phyloP scores from a whole-genome alignment of 2,797 vertebrate genomes.

The Sandelia bainsii region DNA sequence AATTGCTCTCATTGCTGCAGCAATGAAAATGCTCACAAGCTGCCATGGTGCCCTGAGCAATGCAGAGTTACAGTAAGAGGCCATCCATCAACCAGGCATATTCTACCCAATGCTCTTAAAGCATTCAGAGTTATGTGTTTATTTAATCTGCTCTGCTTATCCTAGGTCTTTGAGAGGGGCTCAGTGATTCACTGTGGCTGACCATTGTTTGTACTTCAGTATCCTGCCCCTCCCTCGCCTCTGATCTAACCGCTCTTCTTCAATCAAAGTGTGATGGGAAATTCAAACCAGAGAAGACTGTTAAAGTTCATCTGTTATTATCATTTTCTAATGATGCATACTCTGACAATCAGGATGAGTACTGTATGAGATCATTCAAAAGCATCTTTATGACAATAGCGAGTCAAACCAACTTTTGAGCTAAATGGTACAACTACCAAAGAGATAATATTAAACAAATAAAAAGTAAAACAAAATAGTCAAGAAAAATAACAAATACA shows the following conservation, averaged over 20 bases:
- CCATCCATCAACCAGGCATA: constrained; percentile 57
- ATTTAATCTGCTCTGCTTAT: constrained; percentile 78
- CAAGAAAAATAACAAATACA: neutral
- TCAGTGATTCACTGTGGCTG: constrained; percentile 77
- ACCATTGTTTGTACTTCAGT: constrained; percentile 77
- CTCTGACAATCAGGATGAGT: constrained; percentile 33
- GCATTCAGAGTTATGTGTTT: constrained; percentile 73
- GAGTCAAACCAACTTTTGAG: neutral
- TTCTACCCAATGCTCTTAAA: constrained; percentile 69
- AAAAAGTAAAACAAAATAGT: neutral
- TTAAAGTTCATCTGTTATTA: constrained; percentile 53
- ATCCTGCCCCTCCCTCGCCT: constrained; percentile 74
- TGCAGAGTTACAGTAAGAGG: constrained; percentile 53
- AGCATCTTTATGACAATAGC: constrained; percentile 5
- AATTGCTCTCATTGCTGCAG: constrained; percentile 15
- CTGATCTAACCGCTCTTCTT: constrained; percentile 71
- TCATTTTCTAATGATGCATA: constrained; percentile 51
- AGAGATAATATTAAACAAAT: neutral
- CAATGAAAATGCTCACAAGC: constrained; percentile 45
- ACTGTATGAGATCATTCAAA: constrained; percentile 25
- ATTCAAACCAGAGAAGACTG: constrained; percentile 46
- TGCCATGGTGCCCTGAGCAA: constrained; percentile 61
- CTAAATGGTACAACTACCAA: neutral
- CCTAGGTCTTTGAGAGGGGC: constrained; percentile 70
- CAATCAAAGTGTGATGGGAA: constrained; percentile 59